These are phyloP conservation scores for Apaloderma vittatum DNA, from an alignment of 2,113 vertebrate genomes.

Conservation along the genomic window DNA sequence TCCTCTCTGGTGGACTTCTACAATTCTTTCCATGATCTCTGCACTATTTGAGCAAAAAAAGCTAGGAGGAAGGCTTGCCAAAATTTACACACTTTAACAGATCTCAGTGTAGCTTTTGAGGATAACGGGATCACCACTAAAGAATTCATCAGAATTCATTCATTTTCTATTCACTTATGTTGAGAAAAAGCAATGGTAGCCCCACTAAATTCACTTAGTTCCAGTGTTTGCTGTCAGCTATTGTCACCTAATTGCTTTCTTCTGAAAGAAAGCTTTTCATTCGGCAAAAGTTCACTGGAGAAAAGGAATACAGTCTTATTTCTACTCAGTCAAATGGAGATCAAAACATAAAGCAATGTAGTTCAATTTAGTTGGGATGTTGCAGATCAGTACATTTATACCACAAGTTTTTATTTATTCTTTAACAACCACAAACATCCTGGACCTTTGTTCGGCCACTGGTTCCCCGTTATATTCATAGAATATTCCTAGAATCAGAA, in stretches of 20 bases:
- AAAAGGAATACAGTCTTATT: background rate
- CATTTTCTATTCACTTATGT: background rate
- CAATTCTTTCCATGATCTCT: background rate
- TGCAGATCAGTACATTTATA: background rate
- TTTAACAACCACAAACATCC: background rate
- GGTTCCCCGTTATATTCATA: background rate
- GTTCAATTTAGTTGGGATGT: background rate
- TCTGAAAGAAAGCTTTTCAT: background rate
- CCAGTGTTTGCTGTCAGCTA: background rate
- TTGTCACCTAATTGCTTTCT: background rate
- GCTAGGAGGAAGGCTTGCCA: background rate
- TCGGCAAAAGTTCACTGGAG: background rate
- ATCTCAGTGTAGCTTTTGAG: background rate
- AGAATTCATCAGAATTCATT: background rate
- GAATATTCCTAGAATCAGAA: background rate
- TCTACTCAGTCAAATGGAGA: background rate
- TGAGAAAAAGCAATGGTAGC: background rate
- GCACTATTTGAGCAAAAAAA: background rate
- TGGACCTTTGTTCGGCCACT: background rate
- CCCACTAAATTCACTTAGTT: background rate
- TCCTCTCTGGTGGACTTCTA: background rate
- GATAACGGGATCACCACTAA: background rate
- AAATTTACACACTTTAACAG: background rate
- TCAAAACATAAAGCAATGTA: background rate
- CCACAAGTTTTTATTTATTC: background rate